Evolutionary conservation across 2,888 invertebrate species (phyloP).

Genomic region (Thelaira solivaga): DNA sequence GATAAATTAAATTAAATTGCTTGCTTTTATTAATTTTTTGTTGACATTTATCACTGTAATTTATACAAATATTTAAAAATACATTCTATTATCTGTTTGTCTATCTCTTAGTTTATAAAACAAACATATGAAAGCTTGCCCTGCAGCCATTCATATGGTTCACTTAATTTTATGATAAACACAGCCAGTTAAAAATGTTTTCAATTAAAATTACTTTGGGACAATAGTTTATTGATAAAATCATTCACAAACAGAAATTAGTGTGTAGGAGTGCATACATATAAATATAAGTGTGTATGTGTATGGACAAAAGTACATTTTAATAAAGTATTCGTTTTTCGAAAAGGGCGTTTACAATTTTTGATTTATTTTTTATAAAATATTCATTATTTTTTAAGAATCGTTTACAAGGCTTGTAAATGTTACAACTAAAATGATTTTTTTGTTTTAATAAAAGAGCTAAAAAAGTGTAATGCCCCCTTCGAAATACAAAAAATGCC

Average conservation of each 20-base stretch:
- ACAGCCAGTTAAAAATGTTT: constrained; percentile 15
- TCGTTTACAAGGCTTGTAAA: no score
- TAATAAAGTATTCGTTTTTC: no score
- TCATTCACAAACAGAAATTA: neutral
- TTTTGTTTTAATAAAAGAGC: neutral
- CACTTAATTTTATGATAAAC: neutral
- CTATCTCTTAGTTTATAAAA: no score
- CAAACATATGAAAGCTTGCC: constrained; percentile 17
- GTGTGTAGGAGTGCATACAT: neutral
- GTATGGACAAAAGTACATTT: no score
- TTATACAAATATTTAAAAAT: neutral
- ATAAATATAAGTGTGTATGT: no score
- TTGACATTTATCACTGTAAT: constrained; percentile 1
- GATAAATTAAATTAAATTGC: no score
- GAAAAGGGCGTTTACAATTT: no score
- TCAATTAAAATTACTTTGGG: constrained; percentile 18
- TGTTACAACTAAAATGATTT: no score
- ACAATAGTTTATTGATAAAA: neutral
- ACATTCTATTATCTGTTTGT: neutral
- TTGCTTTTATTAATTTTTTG: neutral
- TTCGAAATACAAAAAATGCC: no score
- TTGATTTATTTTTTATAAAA: no score
- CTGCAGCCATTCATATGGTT: neutral
- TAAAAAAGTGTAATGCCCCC: no score
- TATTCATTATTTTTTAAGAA: no score